Percentiles rank a stretch among this genome's conserved stretches.
phyloP scores from a whole-genome alignment of 2,113 vertebrate genomes.

The Malurus alboscapulatus region DNA sequence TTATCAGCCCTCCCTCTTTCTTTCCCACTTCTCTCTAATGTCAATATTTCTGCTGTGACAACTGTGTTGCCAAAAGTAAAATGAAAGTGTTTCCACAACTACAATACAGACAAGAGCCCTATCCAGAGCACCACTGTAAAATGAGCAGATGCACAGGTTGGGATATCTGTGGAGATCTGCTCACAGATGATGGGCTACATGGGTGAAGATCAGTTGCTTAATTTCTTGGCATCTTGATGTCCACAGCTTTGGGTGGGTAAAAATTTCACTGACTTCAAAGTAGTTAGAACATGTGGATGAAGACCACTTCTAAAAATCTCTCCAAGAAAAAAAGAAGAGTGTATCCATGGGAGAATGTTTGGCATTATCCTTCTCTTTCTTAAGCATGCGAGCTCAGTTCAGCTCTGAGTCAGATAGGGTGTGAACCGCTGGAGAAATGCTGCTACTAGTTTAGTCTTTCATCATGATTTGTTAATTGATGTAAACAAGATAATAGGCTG shows the following conservation, averaged over 20 bases:
- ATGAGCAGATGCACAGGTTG: background rate
- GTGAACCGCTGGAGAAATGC: slow-evolving; percentile 40
- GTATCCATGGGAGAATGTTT: background rate
- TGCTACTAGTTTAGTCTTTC: slow-evolving; percentile 46
- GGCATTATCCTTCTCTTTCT: background rate
- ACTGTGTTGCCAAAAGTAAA: background rate
- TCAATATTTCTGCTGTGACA: background rate
- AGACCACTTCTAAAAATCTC: background rate
- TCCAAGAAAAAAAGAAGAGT: background rate
- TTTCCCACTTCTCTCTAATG: background rate
- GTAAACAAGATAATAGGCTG: slow-evolving; percentile 3
- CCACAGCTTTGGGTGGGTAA: background rate
- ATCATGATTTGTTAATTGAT: slow-evolving; percentile 15
- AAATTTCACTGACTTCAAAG: background rate
- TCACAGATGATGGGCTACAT: background rate
- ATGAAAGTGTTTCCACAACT: background rate
- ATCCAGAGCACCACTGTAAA: background rate
- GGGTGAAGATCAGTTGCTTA: background rate
- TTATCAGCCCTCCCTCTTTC: background rate
- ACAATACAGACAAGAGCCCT: background rate
- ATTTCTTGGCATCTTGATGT: background rate
- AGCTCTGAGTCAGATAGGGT: slow-evolving; percentile 38
- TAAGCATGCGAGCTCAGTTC: background rate
- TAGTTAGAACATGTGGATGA: background rate
- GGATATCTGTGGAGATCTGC: background rate